phyloP scores from a whole-genome alignment of 2,888 invertebrate species.

The Punctoribates punctum region DNA sequence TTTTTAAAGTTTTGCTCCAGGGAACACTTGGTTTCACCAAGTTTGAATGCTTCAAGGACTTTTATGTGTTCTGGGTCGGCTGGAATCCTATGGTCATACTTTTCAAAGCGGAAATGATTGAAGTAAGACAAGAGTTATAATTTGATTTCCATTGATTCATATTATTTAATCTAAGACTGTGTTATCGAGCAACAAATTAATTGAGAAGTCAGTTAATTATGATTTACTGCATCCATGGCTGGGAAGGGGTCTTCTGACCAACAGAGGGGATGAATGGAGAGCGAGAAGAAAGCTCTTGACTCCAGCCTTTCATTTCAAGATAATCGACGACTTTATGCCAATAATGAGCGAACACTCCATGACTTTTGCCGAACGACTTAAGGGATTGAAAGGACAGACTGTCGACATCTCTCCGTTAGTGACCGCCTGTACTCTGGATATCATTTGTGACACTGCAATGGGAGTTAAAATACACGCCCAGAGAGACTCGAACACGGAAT shows the following conservation, averaged over 20 bases:
- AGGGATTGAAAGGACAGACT: background rate
- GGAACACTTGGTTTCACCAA: background rate
- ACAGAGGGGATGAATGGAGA: background rate
- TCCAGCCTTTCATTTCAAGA: slow-evolving; percentile 1
- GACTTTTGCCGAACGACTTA: background rate
- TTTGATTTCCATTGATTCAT: background rate
- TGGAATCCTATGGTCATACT: background rate
- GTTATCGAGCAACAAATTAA: slow-evolving; percentile 1
- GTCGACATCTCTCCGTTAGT: background rate
- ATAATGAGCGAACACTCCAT: background rate
- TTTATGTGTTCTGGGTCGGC: background rate
- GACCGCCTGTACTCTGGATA: background rate
- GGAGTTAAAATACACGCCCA: background rate
- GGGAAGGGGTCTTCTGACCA: background rate
- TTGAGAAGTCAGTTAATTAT: background rate
- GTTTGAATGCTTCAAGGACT: background rate
- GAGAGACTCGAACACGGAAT: background rate
- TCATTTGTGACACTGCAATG: slow-evolving; percentile 14
- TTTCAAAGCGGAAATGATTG: background rate
- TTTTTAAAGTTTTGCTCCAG: background rate
- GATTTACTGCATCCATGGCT: slow-evolving; percentile 12
- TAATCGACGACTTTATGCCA: slow-evolving; percentile 10
- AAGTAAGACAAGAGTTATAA: background rate
- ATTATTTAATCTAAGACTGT: background rate
- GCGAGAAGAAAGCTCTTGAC: background rate